Conservation (phyloP, 2,888 invertebrate genomes). For the Epirrita christyi region DNA sequence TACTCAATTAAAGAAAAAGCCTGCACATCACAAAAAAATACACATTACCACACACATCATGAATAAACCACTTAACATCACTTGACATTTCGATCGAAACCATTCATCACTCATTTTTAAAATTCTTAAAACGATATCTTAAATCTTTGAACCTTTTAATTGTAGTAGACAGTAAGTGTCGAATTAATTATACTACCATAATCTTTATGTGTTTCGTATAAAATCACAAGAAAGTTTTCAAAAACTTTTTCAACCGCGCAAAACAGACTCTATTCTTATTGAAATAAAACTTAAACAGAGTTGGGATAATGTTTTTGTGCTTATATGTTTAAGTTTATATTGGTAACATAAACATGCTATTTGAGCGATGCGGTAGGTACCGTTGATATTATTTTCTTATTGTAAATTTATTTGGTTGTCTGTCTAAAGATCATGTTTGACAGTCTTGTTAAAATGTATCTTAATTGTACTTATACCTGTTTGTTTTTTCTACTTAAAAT, state of each 20-base stretch:
- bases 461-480: too few relatives aligned
- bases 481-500: too few relatives aligned
- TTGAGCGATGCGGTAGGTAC: conserved; percentile 33
- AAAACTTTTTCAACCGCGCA: neutral
- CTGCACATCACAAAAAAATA: conserved; percentile 29
- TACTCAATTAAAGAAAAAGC: conserved; percentile 6
- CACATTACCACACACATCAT: conserved; percentile 24
- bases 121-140: conserved; percentile 31
- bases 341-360: conserved; percentile 24
- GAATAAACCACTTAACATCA: conserved; percentile 29
- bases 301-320: conserved; percentile 2
- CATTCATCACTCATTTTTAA: conserved; percentile 33
- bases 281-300: conserved; percentile 2
- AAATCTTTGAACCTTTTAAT: conserved; percentile 38
- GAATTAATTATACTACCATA: conserved; percentile 38
- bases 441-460: too few relatives aligned
- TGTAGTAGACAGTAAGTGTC: conserved; percentile 37
- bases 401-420: conserved; percentile 13
- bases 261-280: conserved; percentile 3
- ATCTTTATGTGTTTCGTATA: conserved; percentile 28
- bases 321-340: conserved; percentile 16
- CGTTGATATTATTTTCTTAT: conserved; percentile 11
- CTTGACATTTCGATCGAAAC: conserved; percentile 32
- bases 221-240: neutral
- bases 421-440: conserved; percentile 2